Percentiles rank a stretch among this genome's conserved stretches.
phyloP scores from a whole-genome alignment of 2,888 invertebrate species.

The Phymatocera aterrima region DNA sequence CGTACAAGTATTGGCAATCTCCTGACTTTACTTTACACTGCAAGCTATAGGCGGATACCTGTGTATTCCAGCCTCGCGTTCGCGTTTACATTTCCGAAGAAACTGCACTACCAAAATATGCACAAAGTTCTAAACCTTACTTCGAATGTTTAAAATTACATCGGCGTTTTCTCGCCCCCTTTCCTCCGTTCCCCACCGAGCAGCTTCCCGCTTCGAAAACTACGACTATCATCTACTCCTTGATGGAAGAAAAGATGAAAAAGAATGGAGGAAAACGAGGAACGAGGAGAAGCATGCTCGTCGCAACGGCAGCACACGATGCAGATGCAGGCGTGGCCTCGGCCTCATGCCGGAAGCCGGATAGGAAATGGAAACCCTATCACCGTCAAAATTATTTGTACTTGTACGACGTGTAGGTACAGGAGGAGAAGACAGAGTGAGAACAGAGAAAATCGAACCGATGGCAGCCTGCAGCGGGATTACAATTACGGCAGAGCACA shows the following conservation, averaged over 20 bases:
- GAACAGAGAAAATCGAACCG: background rate
- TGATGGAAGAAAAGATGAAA: too few species aligned
- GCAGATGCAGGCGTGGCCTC: too few species aligned
- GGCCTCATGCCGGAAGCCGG: too few species aligned
- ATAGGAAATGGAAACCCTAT: background rate
- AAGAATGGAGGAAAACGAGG: too few species aligned
- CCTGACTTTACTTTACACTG: background rate
- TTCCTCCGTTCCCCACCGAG: too few species aligned
- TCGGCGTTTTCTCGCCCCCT: too few species aligned
- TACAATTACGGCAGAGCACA: background rate
- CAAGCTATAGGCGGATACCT: too few species aligned
- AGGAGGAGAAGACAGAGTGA: background rate
- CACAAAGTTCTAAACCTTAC: background rate
- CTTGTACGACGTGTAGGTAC: background rate
- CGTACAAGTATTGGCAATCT: too few species aligned
- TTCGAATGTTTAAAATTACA: background rate
- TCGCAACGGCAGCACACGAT: too few species aligned
- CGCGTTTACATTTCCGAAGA: background rate
- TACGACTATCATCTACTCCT: background rate
- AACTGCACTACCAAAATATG: background rate
- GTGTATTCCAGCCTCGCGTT: too few species aligned
- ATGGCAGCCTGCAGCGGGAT: background rate
- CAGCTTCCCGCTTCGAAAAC: background rate
- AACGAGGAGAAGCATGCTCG: too few species aligned
- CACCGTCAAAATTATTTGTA: background rate